Base-by-base conservation (phyloP, 1,140 invertebrate genomes). In the Drosophila tsacasi region DNA sequence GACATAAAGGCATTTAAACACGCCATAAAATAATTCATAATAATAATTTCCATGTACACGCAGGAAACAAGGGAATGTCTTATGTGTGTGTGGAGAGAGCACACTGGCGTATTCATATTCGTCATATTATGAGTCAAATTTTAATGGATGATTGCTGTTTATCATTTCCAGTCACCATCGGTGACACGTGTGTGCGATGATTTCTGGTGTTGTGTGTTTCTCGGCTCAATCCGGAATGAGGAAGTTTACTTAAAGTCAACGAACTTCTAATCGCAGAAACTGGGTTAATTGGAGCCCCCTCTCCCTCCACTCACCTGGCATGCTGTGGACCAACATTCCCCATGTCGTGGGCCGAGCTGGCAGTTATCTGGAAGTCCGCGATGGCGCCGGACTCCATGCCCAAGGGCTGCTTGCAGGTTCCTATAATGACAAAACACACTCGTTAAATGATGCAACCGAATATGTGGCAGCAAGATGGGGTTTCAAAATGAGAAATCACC, bases 361-460 rank as follows among this genome's bases (percentile, higher is more conserved):
- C 97, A 15, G 95, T 96, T 76, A 98, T 97, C 89, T 97, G 96
- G 81, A 95, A 95, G 93, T 98, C 97, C 50, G 96, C 95, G 84
- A 98, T 98, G 83, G 95, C 95, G 74, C 97, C 97, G 85, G 97
- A 97, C 94, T 98, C 97, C 97, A 98, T 98, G 65, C 97, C 97
- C 62, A 98, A 94, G 19, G 97, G 95, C 68, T 95, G 94, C 83
- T 95, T 95, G 94, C 97, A 98, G 94, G 96, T 95, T 84, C 95
- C 97, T 97, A 95, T 37, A 95, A 95, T 72, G 58, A 61, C 75
- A 83, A 52, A 50, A 46, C 39, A 46, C 54, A 37, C 21, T 61
- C 17, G 30, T 46, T 40, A 65, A 71, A 69, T 21, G 44, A 65
- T 74, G 27, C 27, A 66, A 58, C 23, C 72, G 59, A 68, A 73